phyloP scores from a whole-genome alignment of 2,888 invertebrate genomes.

The Oxystoma pomonae region DNA sequence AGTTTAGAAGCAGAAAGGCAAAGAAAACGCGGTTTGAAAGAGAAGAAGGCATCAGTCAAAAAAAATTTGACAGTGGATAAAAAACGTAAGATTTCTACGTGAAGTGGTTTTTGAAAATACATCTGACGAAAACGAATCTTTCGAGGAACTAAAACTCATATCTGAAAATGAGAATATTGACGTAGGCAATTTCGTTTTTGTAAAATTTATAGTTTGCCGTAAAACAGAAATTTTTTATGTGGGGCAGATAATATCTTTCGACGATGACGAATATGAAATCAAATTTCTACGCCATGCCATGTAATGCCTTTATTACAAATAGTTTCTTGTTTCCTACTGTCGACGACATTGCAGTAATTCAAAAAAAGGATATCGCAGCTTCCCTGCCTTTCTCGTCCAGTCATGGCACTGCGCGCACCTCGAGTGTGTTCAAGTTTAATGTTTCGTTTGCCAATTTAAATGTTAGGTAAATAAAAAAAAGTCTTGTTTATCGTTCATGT shows the following conservation, averaged over 20 bases:
- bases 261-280: neutral
- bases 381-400: neutral
- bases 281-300: too few relatives aligned
- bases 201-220: neutral
- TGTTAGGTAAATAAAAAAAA: neutral
- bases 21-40: too few relatives aligned
- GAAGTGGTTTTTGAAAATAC: too few relatives aligned
- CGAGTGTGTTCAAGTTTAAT: neutral
- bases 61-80: too few relatives aligned
- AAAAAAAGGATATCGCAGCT: neutral
- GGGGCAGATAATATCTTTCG: neutral
- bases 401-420: neutral
- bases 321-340: neutral
- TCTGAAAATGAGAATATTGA: neutral
- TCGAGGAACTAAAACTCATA: neutral
- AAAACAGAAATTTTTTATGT: neutral
- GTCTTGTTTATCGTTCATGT: neutral
- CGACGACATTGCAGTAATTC: neutral
- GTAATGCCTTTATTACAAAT: neutral
- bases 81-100: too few relatives aligned
- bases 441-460: neutral
- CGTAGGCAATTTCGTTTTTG: slow-evolving; percentile 1
- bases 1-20: too few relatives aligned
- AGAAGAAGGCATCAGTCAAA: too few relatives aligned
- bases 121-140: neutral